Evolutionary conservation across 2,888 invertebrate species (phyloP).

Genomic region (Aspidiotus destructor): DNA sequence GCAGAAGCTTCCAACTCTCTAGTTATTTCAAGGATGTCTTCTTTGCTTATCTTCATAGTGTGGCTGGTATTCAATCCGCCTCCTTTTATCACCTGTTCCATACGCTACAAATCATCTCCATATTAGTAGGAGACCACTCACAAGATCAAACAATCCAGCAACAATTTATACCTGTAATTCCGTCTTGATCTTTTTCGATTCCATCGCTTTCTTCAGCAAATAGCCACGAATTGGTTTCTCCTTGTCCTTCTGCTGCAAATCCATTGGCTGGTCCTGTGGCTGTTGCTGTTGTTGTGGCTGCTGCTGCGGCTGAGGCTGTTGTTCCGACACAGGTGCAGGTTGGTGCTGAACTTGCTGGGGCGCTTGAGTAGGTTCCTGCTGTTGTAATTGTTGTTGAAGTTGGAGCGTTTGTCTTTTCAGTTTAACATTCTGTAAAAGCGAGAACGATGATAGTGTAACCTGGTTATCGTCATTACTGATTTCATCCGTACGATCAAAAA

Average conservation of each 20-base stretch:
- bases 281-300: constrained; percentile 20
- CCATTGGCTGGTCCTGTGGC: constrained; percentile 16
- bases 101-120: constrained; percentile 46
- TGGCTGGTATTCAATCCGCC: constrained; percentile 32
- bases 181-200: constrained; percentile 60
- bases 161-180: constrained; percentile 47
- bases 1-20: background rate
- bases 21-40: no score
- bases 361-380: background rate
- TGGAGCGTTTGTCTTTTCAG: constrained; percentile 21
- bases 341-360: constrained; percentile 9
- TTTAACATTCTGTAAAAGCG: background rate
- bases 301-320: constrained; percentile 16
- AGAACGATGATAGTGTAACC: background rate
- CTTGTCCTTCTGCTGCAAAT: constrained; percentile 22
- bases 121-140: background rate
- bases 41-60: background rate
- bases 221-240: constrained; percentile 36
- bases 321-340: constrained; percentile 3
- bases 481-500: background rate
- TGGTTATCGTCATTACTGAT: background rate
- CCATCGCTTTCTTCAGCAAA: constrained; percentile 53
- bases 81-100: constrained; percentile 55
- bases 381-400: constrained; percentile 20
- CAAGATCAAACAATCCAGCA: constrained; percentile 6